Evolutionary conservation across 1,140 invertebrate genomes (phyloP), one percentile per base, ranked within the genome.

Genomic region (Lethrus apterus): DNA sequence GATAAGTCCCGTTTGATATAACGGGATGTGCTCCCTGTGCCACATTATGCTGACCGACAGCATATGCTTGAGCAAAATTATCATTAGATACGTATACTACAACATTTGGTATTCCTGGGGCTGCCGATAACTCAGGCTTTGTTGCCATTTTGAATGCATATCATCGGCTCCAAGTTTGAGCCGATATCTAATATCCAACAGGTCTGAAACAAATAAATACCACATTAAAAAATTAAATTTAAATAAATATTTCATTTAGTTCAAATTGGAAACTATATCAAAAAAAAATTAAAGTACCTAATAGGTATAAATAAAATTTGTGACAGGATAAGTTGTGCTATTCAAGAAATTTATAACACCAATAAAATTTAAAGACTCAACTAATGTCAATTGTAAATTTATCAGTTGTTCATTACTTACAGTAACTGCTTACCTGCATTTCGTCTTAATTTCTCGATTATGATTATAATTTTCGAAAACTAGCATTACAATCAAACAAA

Each of bases 31-130:
- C 10, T 19, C 52, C 46, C 34, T 51, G 55, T 15, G 56, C 36
- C 10, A 56, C 56, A 60, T 60, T 58, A 38, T 66, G 62, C 38
- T 60, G 60, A 38, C 60, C 60, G 13, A 68, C 62, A 19, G 66
- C 57, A 54, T 67, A 63, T 26, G 63, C 60, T 50, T 66, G 63
- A 24, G 61, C 64, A 51, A 69, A 66, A 56, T 68, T 67, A 48
- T 68, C 68, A 54, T 66, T 66, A 4, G 68, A 70, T 32, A 70
- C 67, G 51, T 69, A 70, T 23, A 70, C 68, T 62, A 70, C 62
- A 47, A 70, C 68, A 67, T 70, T 70, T 50, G 68, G 67, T 24
- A 70, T 60, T 52, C 58, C 61, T 34, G 57, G 49, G 47, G 59
- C 48, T 48, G 60, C 55, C 48, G 63, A 60, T 52, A 68, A 56